These are phyloP conservation scores for Eudasyphora cyanicolor DNA, from an alignment of 2,888 invertebrate species.

Conservation along the genomic window DNA sequence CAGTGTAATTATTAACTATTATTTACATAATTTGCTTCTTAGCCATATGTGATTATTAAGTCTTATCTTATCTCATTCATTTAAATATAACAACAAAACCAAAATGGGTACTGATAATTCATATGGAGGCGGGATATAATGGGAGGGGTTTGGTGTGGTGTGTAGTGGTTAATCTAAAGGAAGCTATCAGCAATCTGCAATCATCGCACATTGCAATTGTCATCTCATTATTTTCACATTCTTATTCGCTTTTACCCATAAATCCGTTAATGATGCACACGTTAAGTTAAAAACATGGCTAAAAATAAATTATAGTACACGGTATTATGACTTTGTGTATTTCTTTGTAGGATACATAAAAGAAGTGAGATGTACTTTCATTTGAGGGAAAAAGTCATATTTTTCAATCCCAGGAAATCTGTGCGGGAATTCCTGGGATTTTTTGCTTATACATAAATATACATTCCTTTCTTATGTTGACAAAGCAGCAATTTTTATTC, in stretches of 20 bases:
- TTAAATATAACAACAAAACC: not conserved
- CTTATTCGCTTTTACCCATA: not conserved
- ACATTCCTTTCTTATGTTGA: too few relatives aligned
- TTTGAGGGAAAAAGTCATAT: too few relatives aligned
- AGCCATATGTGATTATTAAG: not conserved
- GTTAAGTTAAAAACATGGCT: too few relatives aligned
- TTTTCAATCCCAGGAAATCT: too few relatives aligned
- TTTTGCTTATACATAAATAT: too few relatives aligned
- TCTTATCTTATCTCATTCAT: not conserved
- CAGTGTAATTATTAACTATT: not conserved
- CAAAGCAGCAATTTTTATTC: too few relatives aligned
- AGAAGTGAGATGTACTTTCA: too few relatives aligned
- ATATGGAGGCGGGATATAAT: not conserved
- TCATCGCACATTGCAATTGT: slow-evolving; percentile 53
- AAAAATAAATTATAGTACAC: too few relatives aligned
- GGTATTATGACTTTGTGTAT: too few relatives aligned
- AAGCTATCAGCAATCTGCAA: slow-evolving; percentile 54
- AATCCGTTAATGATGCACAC: not conserved
- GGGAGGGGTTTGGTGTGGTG: not conserved
- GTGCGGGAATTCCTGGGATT: too few relatives aligned
- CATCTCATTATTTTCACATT: slow-evolving; percentile 16
- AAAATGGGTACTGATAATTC: too few relatives aligned
- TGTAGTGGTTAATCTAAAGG: slow-evolving; percentile 29
- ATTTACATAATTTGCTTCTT: slow-evolving; percentile 5
- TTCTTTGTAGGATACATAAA: too few relatives aligned